Percentiles rank a stretch among this genome's conserved stretches.
phyloP scores from a whole-genome alignment of 2,888 invertebrate species.

The Hipparchia semele region DNA sequence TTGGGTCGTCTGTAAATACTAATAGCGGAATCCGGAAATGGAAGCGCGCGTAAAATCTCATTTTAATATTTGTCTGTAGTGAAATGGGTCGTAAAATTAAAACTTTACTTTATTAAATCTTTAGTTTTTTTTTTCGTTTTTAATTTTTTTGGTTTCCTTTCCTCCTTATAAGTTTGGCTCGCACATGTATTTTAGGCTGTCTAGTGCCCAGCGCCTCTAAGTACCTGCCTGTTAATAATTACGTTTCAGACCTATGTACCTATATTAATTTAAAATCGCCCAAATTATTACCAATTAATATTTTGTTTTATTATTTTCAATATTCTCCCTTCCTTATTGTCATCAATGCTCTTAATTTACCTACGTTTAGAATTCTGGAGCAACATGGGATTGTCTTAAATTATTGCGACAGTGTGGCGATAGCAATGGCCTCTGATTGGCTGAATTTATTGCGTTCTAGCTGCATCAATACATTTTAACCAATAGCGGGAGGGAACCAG shows the following conservation, averaged over 20 bases:
- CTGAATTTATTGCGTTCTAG: no score
- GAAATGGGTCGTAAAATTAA: constrained; percentile 25
- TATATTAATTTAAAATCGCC: no score
- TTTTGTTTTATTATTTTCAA: no score
- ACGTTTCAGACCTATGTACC: no score
- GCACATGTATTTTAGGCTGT: no score
- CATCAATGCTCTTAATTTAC: no score
- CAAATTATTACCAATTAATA: no score
- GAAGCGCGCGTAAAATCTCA: constrained; percentile 23
- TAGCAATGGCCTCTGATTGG: background rate
- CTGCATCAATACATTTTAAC: no score
- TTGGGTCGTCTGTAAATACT: constrained; percentile 8
- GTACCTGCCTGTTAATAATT: no score
- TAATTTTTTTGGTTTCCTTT: constrained; percentile 1
- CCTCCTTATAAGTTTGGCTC: background rate
- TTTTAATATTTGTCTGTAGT: constrained; percentile 18
- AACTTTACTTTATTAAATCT: constrained; percentile 25
- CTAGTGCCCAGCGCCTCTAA: no score
- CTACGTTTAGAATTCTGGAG: background rate
- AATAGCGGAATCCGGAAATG: constrained; percentile 1
- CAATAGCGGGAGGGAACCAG: no score
- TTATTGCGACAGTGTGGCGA: background rate
- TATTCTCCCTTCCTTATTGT: no score
- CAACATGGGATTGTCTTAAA: background rate
- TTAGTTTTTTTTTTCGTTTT: constrained; percentile 23